Percentiles rank a stretch among this genome's conserved stretches.
Evolutionary conservation across 2,888 invertebrate species (phyloP).

Genomic region (Tiliacea aurago): DNA sequence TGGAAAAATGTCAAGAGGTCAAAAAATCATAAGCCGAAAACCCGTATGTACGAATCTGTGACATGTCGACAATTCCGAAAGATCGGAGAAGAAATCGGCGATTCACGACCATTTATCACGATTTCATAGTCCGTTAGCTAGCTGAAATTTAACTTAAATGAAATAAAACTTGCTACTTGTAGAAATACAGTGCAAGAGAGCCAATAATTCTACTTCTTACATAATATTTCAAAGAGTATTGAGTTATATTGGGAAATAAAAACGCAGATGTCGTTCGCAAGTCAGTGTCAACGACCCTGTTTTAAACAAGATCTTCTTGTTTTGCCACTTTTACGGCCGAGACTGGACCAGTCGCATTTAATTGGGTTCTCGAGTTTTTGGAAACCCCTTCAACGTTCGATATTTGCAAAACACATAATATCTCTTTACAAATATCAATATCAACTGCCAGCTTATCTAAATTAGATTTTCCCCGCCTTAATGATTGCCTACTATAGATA

Average conservation of each 20-base stretch:
- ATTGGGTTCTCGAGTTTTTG: slow-evolving; percentile 31
- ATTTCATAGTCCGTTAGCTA: background rate
- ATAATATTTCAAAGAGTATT: slow-evolving; percentile 19
- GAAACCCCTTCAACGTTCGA: slow-evolving; percentile 3
- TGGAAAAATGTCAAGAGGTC: background rate
- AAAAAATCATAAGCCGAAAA: background rate
- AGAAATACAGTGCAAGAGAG: background rate
- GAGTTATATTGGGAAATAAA: slow-evolving; percentile 31
- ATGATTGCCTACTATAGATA: slow-evolving; percentile 17
- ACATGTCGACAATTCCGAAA: background rate
- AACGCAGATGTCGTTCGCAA: slow-evolving; percentile 35
- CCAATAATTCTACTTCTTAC: slow-evolving; percentile 2
- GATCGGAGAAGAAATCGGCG: no score
- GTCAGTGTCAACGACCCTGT: slow-evolving; percentile 58
- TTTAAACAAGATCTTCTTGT: slow-evolving; percentile 62
- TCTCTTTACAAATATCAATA: slow-evolving; percentile 16
- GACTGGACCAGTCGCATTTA: slow-evolving; percentile 34
- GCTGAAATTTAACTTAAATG: background rate
- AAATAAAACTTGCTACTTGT: background rate
- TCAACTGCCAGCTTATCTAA: slow-evolving; percentile 29
- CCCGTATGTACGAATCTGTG: background rate
- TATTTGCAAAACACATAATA: slow-evolving; percentile 15
- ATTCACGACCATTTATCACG: background rate
- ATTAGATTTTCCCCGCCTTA: slow-evolving; percentile 25
- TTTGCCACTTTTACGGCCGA: slow-evolving; percentile 32